These are phyloP conservation scores for Galagoides demidoff DNA, from an alignment of 2,797 vertebrate species.

Conservation along the genomic window DNA sequence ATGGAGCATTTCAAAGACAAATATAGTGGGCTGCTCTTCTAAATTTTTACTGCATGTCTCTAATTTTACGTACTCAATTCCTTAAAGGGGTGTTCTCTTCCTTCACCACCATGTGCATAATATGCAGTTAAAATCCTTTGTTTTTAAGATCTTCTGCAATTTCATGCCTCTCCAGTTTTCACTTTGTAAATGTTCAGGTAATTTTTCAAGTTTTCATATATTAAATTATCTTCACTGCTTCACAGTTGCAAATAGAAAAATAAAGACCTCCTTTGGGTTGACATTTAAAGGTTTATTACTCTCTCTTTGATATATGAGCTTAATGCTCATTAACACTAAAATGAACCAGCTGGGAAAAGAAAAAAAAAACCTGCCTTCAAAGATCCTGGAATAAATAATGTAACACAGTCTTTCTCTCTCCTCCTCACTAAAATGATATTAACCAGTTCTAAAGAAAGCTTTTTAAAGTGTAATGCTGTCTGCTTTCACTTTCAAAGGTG, in stretches of 20 bases:
- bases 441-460: conserved; percentile 77
- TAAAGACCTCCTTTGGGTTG: conserved; percentile 72
- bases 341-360: conserved; percentile 43
- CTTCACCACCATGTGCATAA: not conserved
- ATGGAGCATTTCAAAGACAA: conserved; percentile 35
- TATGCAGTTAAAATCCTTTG: conserved; percentile 34
- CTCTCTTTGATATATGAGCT: conserved; percentile 74
- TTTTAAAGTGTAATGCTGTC: conserved; percentile 77
- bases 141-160: conserved; percentile 45
- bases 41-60: not conserved
- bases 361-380: conserved; percentile 63
- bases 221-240: conserved; percentile 67
- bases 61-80: conserved; percentile 46
- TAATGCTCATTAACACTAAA: conserved; percentile 80
- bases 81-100: conserved; percentile 15
- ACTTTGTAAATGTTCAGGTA: conserved; percentile 63
- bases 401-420: conserved; percentile 62
- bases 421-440: conserved; percentile 75
- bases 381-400: conserved; percentile 78
- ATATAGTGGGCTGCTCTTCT: not conserved
- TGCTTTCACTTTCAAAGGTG: conserved; percentile 69
- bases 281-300: conserved; percentile 80
- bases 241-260: conserved; percentile 67
- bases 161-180: conserved; percentile 27
- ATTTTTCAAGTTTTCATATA: conserved; percentile 65